Base-by-base conservation (phyloP, 2,113 vertebrate species). In the Pica pica region DNA sequence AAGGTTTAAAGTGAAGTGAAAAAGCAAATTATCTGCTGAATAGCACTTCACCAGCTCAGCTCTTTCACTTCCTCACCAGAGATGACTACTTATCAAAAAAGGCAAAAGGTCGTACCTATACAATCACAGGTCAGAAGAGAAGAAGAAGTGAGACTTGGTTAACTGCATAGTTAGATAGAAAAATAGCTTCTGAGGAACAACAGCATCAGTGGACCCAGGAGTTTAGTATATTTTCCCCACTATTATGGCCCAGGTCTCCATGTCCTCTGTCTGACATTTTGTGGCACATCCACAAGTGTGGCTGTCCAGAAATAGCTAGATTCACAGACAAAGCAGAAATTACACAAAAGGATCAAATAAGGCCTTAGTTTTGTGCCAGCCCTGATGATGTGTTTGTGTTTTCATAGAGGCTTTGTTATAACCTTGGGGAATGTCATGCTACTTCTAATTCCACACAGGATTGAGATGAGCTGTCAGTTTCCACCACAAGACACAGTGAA, bases 341-440 rank as follows among this genome's bases (percentile, higher is more conserved):
- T 74, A 74, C 44, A 69, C 52, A 77, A 88, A 92, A 81, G 33
- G 42, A 94, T 55, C 71, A 90, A 95, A 89, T 26, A 74, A 15
- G 30, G 28, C 49, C 65, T 79, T 42, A 63, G 46, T 71, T 87
- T 91, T 94, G 65, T 94, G 89, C 83, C 81, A 96, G 61, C 28
- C 16, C 41, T 71, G 52, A 60, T 78, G 35, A 89, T 84, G 60
- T 81, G 52, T 9, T 87, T 96, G 89, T 87, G 52, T 92, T 94
- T 92, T 87, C 65, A 49, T 16, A 68, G 80, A 78, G 53, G 77
- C 31, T 97, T 86, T 94, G 49, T 87, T 84, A 60, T 78, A 95
- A 94, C 94, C 80, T 87, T 94, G 83, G 83, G 69, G 69, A 95
- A 93, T 79, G 91, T 91, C 81, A 94, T 41, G 86, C 73, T 92